These are phyloP conservation scores for Heliconius eleuchia DNA, from an alignment of 1,140 invertebrate species.

Conservation along the genomic window DNA sequence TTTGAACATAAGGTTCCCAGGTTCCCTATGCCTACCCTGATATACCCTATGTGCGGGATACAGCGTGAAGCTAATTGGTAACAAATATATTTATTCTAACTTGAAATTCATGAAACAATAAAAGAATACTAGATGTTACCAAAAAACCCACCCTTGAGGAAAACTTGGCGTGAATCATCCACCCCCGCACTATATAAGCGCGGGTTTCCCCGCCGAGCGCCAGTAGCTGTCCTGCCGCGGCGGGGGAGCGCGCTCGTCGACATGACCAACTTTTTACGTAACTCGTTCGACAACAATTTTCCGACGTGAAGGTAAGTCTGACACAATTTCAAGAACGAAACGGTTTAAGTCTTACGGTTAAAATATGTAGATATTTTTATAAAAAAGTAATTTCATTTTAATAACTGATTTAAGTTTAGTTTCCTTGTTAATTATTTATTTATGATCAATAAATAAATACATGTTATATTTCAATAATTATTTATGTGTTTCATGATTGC, in stretches of 20 bases:
- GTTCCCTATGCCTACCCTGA: no score
- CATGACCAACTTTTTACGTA: constrained; percentile 60
- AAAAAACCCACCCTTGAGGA: constrained; percentile 33
- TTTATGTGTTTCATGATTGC: not conserved
- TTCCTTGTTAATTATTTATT: no score
- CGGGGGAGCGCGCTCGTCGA: constrained; percentile 29
- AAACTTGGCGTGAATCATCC: constrained; percentile 45
- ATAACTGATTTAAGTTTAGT: not conserved
- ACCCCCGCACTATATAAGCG: constrained; percentile 53
- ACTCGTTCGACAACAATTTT: constrained; percentile 43
- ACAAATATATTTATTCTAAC: not conserved
- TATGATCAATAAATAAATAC: no score
- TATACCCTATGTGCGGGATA: no score
- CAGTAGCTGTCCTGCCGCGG: constrained; percentile 38
- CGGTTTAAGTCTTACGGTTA: no score
- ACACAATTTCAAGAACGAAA: not conserved
- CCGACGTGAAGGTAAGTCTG: constrained; percentile 34
- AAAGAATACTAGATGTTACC: not conserved
- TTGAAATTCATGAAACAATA: not conserved
- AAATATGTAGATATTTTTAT: not conserved
- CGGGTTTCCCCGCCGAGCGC: constrained; percentile 45
- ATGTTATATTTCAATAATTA: not conserved
- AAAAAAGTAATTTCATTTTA: not conserved
- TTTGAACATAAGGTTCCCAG: no score
- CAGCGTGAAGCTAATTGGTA: not conserved